Evolutionary conservation across 2,113 vertebrate genomes (phyloP), one percentile per base, ranked within the genome.

Genomic region (Panurus biarmicus): DNA sequence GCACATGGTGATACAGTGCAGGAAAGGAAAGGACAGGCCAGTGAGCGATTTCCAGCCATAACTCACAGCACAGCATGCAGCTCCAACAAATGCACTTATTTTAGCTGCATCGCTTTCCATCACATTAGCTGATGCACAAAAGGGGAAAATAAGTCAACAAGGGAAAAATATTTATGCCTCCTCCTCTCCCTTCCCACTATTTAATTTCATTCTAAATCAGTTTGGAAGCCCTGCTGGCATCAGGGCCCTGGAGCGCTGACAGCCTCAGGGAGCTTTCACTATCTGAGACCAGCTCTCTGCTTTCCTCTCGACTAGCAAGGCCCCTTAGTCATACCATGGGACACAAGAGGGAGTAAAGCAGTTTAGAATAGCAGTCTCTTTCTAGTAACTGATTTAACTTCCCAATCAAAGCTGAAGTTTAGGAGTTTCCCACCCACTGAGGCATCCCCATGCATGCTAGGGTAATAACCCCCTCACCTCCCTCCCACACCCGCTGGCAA

Each of bases 151-250:
- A 94, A 92, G 93, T 9, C 85, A 95, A 45, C 31, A 87, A 73
- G 87, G 58, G 19, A 62, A 92, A 95, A 91, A 70, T 54, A 90
- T 77, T 93, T 91, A 91, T 25, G 71, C 58, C 80, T 78, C 86
- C 79, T 76, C 54, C 58, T 47, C 33, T 47, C 38, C 12, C 11
- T 58, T 42, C 51, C 62, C 18, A 53, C 76, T 53, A 62, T 75
- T 91, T 89, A 36, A 90, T 90, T 93, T 61, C 25, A 61, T 89
- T 90, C 58, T 75, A 76, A 80, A 83, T 70, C 60, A 92, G 14
- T 86, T 54, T 77, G 40, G 76, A 92, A 92, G 28, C 57, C 56
- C n/a, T 75, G 29, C 25, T 78, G 73, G 31, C 83, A 80, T 78
- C 25, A 70, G 67, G 56, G 26, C 51, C 85, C 73, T 75, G 33